phyloP scores from a whole-genome alignment of 2,797 vertebrate genomes.

The Lerista edwardsae region DNA sequence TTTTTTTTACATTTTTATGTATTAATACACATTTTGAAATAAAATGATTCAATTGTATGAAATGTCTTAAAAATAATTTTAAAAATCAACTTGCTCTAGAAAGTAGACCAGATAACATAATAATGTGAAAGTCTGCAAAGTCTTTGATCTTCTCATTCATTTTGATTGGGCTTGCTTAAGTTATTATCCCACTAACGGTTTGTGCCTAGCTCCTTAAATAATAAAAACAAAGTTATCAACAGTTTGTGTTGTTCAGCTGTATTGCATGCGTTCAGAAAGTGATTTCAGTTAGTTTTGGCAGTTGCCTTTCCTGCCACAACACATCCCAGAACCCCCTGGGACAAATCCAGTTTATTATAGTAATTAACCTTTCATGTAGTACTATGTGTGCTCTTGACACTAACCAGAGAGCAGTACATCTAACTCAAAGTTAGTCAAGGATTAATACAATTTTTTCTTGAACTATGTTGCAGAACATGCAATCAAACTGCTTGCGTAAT shows the following conservation, averaged over 20 bases:
- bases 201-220: neutral
- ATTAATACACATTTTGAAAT: neutral
- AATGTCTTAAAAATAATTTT: neutral
- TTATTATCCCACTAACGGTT: neutral
- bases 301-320: neutral
- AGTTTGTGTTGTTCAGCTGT: constrained; percentile 11
- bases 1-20: neutral
- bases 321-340: neutral
- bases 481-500: neutral
- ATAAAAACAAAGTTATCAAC: neutral
- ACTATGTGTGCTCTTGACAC: constrained; percentile 35
- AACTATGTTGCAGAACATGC: neutral
- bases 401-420: neutral
- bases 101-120: neutral
- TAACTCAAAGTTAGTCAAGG: neutral
- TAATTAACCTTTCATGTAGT: constrained; percentile 4
- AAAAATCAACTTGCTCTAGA: neutral
- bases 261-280: neutral
- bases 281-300: constrained; percentile 9
- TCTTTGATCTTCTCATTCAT: neutral
- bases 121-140: neutral
- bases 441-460: neutral
- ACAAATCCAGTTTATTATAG: neutral
- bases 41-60: neutral
- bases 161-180: neutral